These are phyloP conservation scores for Sebastes schlegelii DNA, from an alignment of 2,113 vertebrate species.

Conservation along the genomic window DNA sequence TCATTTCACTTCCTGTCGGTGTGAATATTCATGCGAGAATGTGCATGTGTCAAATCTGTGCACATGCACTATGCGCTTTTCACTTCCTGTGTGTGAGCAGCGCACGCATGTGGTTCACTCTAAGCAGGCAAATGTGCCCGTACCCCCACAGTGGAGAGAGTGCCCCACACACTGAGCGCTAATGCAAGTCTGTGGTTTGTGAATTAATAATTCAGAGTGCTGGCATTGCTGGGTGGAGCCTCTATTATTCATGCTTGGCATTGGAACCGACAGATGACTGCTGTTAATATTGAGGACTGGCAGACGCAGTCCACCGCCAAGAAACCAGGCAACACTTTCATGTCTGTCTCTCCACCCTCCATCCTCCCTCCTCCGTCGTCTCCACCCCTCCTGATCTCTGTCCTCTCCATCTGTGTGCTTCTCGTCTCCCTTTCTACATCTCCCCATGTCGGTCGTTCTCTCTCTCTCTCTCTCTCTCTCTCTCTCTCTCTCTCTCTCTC, in stretches of 20 bases:
- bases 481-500: slow-evolving; percentile 39
- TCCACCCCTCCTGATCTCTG: slow-evolving; percentile 26
- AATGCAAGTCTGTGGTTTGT: slow-evolving; percentile 71
- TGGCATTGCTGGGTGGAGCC: slow-evolving; percentile 59
- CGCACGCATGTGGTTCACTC: neutral
- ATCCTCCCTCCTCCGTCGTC: neutral
- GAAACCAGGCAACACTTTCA: slow-evolving; percentile 9
- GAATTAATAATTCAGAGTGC: slow-evolving; percentile 77
- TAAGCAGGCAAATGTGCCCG: slow-evolving; percentile 18
- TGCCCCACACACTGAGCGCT: slow-evolving; percentile 44
- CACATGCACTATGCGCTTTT: neutral
- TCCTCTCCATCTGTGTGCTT: slow-evolving; percentile 47
- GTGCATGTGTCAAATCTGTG: slow-evolving; percentile 1
- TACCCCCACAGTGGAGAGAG: slow-evolving; percentile 2
- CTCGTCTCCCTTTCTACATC: slow-evolving; percentile 1
- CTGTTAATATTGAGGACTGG: slow-evolving; percentile 59
- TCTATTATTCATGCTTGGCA: slow-evolving; percentile 78
- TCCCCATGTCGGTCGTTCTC: too few species aligned
- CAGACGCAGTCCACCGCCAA: slow-evolving; percentile 30
- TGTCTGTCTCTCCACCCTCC: neutral
- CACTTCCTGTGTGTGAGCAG: too few species aligned
- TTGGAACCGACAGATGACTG: slow-evolving; percentile 65
- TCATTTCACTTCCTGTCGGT: slow-evolving; percentile 20
- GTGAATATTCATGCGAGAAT: slow-evolving; percentile 24
- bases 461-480: neutral